phyloP scores from a whole-genome alignment of 2,113 vertebrate species.

The Microtus richardsoni region DNA sequence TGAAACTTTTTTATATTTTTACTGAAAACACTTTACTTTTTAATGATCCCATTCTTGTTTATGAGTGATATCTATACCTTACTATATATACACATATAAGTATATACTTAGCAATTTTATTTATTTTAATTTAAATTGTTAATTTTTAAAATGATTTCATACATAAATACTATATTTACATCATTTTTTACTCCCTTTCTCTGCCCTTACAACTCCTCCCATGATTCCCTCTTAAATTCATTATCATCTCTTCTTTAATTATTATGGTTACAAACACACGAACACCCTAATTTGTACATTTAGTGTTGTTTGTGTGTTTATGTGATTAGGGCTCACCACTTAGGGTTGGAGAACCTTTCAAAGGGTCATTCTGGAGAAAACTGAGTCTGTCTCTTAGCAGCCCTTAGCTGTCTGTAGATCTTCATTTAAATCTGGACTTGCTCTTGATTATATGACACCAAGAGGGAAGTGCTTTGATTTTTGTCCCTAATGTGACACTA shows the following conservation, averaged over 20 bases:
- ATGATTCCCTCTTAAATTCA: background rate
- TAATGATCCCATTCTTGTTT: background rate
- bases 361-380: background rate
- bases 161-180: background rate
- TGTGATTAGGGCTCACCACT: background rate
- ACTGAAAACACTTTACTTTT: background rate
- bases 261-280: background rate
- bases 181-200: background rate
- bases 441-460: background rate
- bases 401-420: background rate
- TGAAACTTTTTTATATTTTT: conserved; percentile 24
- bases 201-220: background rate
- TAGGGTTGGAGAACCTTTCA: background rate
- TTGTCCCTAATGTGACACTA: background rate
- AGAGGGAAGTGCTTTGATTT: background rate
- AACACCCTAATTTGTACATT: background rate
- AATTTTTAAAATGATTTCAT: background rate
- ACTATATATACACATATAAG: background rate
- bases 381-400: background rate
- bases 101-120: background rate
- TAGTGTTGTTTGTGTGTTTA: background rate
- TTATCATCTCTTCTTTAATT: background rate
- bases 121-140: background rate
- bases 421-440: background rate
- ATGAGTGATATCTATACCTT: background rate